These are phyloP conservation scores for Silurus asotus DNA, from an alignment of 2,113 vertebrate genomes.

Conservation along the genomic window DNA sequence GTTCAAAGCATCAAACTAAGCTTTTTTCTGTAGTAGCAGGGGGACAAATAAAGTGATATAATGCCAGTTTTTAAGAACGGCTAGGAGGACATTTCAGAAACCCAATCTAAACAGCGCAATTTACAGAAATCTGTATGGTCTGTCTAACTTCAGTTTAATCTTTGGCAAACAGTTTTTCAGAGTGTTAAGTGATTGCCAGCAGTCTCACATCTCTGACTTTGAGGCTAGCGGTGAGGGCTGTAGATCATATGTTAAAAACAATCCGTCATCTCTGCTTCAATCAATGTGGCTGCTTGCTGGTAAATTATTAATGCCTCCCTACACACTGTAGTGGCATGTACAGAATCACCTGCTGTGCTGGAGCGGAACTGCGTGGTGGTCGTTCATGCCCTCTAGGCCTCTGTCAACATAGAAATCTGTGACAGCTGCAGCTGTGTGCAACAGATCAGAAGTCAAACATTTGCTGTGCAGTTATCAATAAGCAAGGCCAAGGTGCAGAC, in stretches of 20 bases:
- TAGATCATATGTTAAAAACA: neutral
- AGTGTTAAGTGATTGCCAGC: neutral
- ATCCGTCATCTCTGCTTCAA: slow-evolving; percentile 26
- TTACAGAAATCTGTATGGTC: neutral
- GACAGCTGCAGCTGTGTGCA: neutral
- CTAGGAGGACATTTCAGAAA: neutral
- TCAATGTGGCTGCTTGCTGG: slow-evolving; percentile 35
- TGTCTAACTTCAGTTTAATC: neutral
- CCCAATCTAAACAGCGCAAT: neutral
- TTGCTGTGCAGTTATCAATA: neutral
- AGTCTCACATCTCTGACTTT: slow-evolving; percentile 15
- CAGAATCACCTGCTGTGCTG: slow-evolving; percentile 42
- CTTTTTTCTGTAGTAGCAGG: too few relatives aligned
- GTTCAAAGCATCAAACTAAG: neutral
- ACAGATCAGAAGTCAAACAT: slow-evolving; percentile 11
- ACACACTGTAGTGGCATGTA: slow-evolving; percentile 3
- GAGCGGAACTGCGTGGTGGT: slow-evolving; percentile 3
- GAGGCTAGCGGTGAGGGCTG: neutral
- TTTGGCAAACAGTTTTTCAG: neutral
- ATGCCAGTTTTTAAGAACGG: neutral
- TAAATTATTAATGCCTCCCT: slow-evolving; percentile 53
- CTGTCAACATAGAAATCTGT: slow-evolving; percentile 27
- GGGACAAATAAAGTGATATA: neutral
- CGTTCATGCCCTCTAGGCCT: slow-evolving; percentile 13
- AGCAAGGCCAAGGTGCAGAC: slow-evolving; percentile 7